Evolutionary conservation across 92 coral and sea anemone genomes (phyloP).

Genomic region (Siderastrea radians): DNA sequence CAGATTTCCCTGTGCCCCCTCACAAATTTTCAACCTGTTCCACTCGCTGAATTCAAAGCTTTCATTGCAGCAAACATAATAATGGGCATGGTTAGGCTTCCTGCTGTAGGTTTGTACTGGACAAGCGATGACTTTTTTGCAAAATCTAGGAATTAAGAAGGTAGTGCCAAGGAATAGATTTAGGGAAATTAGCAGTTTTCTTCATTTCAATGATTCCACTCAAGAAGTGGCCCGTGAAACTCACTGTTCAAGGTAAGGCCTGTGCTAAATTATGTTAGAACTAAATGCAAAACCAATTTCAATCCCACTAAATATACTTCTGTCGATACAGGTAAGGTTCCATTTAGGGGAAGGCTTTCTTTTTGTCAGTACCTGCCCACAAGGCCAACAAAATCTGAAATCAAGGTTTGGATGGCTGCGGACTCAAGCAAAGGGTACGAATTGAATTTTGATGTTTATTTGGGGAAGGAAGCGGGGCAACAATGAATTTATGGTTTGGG

Average conservation of each 20-base stretch:
- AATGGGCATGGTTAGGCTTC: conserved; percentile 47
- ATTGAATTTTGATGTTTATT: conserved; percentile 56
- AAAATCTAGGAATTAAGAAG: conserved; percentile 42
- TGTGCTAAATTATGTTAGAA: conserved; percentile 32
- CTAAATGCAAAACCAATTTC: conserved; percentile 34
- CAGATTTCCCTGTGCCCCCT: too few relatives aligned
- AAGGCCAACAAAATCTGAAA: conserved; percentile 68
- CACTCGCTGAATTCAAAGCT: conserved; percentile 42
- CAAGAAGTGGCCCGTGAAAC: conserved; percentile 31
- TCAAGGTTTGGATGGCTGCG: conserved; percentile 76
- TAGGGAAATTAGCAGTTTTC: background rate
- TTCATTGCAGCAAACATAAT: conserved; percentile 48
- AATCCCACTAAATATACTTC: conserved; percentile 50
- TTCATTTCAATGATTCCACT: conserved; percentile 46
- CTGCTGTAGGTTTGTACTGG: conserved; percentile 34
- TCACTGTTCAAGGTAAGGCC: conserved; percentile 56
- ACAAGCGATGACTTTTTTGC: conserved; percentile 39
- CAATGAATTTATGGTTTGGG: too few relatives aligned
- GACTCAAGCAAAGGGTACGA: conserved; percentile 67
- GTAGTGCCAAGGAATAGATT: conserved; percentile 29
- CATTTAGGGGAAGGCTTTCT: conserved; percentile 60
- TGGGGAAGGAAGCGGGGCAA: conserved; percentile 44
- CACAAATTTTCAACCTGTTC: too few relatives aligned
- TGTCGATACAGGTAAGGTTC: conserved; percentile 69
- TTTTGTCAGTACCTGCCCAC: conserved; percentile 70